Conservation (phyloP, 2,888 invertebrate species). For the Steinernema scapterisci region DNA sequence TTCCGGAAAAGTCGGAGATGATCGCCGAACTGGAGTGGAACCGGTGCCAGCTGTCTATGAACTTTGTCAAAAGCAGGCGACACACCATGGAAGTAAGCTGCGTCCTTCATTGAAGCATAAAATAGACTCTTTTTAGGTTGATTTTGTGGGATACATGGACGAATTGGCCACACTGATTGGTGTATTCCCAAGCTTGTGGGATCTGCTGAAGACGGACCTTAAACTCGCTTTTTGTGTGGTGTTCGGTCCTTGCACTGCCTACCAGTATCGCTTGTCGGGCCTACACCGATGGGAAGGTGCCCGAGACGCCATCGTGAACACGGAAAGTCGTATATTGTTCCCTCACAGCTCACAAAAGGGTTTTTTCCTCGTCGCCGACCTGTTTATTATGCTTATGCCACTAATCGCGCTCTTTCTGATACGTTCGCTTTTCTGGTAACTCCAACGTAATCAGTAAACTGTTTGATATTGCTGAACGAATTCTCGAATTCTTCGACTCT, state of each 20-base stretch:
- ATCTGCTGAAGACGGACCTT: slow-evolving; percentile 37
- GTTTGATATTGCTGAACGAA: too few species aligned
- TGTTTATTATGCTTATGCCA: too few species aligned
- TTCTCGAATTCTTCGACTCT: not conserved
- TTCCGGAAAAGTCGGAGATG: slow-evolving; percentile 47
- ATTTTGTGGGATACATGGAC: slow-evolving; percentile 46
- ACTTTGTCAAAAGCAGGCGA: slow-evolving; percentile 47
- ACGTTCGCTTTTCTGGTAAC: too few species aligned
- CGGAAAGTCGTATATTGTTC: not conserved
- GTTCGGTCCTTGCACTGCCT: slow-evolving; percentile 20
- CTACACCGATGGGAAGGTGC: not conserved
- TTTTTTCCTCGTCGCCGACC: too few species aligned
- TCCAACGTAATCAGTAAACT: too few species aligned
- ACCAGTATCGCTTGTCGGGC: not conserved
- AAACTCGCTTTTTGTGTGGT: not conserved
- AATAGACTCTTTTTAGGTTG: slow-evolving; percentile 42
- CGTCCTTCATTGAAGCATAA: not conserved
- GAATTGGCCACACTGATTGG: slow-evolving; percentile 48
- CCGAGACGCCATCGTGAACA: not conserved
- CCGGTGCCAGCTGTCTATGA: slow-evolving; percentile 43
- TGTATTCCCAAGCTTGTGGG: slow-evolving; percentile 37
- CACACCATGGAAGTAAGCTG: slow-evolving; percentile 49
- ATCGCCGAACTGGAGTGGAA: slow-evolving; percentile 35
- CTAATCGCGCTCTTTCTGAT: too few species aligned
- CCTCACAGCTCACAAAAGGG: not conserved